Evolutionary conservation across 1,140 invertebrate species (phyloP).

Genomic region (Trichoplusia ni): DNA sequence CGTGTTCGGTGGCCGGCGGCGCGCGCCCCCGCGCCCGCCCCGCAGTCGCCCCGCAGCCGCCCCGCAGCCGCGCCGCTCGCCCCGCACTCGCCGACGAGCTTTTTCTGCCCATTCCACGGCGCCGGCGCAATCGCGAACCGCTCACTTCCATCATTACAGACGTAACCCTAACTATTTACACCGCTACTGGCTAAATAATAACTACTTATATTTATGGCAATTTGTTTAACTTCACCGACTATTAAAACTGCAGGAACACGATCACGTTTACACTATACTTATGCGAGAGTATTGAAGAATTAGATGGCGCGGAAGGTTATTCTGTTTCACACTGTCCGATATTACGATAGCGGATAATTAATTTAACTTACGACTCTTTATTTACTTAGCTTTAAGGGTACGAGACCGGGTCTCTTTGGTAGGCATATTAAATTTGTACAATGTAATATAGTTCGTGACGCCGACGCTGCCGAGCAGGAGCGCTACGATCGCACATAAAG

Average conservation of each 20-base stretch:
- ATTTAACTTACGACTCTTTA: constrained; percentile 76
- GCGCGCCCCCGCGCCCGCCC: constrained; percentile 52
- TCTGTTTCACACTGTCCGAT: constrained; percentile 65
- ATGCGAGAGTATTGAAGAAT: constrained; percentile 77
- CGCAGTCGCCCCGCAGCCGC: constrained; percentile 11
- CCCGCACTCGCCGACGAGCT: constrained; percentile 56
- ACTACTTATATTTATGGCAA: constrained; percentile 81
- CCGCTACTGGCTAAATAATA: constrained; percentile 72
- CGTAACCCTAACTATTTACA: constrained; percentile 78
- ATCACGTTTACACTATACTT: constrained; percentile 80
- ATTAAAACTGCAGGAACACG: constrained; percentile 80
- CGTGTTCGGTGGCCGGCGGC: constrained; percentile 74
- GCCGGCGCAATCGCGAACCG: constrained; percentile 70
- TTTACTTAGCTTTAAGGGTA: constrained; percentile 78
- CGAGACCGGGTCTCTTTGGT: constrained; percentile 83
- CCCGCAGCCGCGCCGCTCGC: constrained; percentile 44
- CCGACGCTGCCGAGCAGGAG: constrained; percentile 52
- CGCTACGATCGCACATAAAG: constrained; percentile 59
- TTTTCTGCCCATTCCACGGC: constrained; percentile 76
- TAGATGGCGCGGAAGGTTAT: constrained; percentile 72
- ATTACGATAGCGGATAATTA: constrained; percentile 59
- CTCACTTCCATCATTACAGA: constrained; percentile 66
- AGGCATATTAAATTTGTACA: constrained; percentile 82
- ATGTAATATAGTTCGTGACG: constrained; percentile 74
- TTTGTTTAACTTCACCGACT: constrained; percentile 80